Percentiles rank a stretch among this genome's conserved stretches.
Evolutionary conservation across 2,113 vertebrate genomes (phyloP).

Genomic region (Edolisoma coerulescens): DNA sequence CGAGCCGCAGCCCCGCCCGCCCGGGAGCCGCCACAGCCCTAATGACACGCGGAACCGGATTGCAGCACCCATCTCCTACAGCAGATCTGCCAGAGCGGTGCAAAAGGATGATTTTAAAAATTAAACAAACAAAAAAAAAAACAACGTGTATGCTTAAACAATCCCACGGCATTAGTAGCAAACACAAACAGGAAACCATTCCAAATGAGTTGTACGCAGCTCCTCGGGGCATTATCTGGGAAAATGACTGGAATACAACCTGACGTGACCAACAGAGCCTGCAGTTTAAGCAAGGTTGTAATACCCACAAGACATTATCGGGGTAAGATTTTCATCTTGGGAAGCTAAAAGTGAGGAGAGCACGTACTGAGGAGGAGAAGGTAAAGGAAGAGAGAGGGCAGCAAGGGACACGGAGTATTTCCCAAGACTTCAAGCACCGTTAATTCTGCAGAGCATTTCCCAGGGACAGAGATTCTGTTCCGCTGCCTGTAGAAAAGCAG

Average conservation of each 20-base stretch:
- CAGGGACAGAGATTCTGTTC: neutral
- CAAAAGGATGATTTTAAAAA: neutral
- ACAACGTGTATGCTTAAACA: neutral
- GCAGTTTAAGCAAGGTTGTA: neutral
- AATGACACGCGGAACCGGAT: neutral
- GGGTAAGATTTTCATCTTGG: neutral
- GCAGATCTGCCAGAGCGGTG: neutral
- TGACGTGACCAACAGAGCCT: conserved; percentile 9
- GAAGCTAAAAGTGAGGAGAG: neutral
- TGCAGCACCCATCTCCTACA: neutral
- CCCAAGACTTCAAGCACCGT: neutral
- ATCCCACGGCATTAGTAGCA: neutral
- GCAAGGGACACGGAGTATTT: neutral
- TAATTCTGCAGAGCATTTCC: neutral
- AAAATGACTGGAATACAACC: conserved; percentile 2
- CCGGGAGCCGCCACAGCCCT: too few species aligned
- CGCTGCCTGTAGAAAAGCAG: neutral
- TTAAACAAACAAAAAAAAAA: neutral
- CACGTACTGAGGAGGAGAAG: neutral
- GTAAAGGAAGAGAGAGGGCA: neutral
- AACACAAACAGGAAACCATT: neutral
- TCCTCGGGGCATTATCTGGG: neutral
- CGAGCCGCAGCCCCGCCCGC: neutral
- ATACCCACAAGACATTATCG: neutral
- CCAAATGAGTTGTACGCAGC: neutral